phyloP scores from a whole-genome alignment of 2,888 invertebrate species.

The Folsomia manolachei region DNA sequence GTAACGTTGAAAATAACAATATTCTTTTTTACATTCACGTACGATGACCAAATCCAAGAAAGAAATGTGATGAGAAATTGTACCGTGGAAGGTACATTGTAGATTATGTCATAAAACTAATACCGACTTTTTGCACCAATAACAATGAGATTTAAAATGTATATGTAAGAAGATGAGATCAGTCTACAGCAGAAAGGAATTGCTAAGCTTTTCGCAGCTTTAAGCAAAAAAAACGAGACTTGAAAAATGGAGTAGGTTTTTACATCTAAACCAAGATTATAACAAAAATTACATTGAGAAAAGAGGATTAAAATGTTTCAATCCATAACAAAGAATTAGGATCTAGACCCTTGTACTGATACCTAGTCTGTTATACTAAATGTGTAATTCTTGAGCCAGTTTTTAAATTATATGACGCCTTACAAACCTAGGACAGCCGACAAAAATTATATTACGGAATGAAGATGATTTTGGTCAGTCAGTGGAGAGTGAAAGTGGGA shows the following conservation, averaged over 20 bases:
- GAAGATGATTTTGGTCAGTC: neutral
- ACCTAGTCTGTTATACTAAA: too few relatives aligned
- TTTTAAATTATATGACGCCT: too few relatives aligned
- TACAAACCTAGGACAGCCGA: too few relatives aligned
- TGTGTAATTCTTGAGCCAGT: too few relatives aligned
- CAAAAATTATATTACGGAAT: too few relatives aligned
- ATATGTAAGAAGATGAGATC: neutral
- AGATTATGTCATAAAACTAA: neutral
- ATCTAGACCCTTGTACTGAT: neutral
- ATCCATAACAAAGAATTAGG: constrained; percentile 20
- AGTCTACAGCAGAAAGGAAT: too few relatives aligned
- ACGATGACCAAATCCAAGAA: too few relatives aligned
- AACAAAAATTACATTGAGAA: neutral
- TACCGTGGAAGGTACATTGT: neutral
- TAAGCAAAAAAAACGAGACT: neutral
- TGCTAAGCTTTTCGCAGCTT: neutral
- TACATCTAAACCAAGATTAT: neutral
- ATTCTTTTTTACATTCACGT: too few relatives aligned
- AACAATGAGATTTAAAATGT: neutral
- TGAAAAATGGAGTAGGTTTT: neutral
- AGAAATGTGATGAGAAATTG: too few relatives aligned
- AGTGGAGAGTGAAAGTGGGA: constrained; percentile 21
- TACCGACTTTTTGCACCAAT: neutral
- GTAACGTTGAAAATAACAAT: too few relatives aligned
- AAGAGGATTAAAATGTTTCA: constrained; percentile 8